Base-by-base conservation (phyloP, 1,140 invertebrate genomes). In the Telenomus remus region DNA sequence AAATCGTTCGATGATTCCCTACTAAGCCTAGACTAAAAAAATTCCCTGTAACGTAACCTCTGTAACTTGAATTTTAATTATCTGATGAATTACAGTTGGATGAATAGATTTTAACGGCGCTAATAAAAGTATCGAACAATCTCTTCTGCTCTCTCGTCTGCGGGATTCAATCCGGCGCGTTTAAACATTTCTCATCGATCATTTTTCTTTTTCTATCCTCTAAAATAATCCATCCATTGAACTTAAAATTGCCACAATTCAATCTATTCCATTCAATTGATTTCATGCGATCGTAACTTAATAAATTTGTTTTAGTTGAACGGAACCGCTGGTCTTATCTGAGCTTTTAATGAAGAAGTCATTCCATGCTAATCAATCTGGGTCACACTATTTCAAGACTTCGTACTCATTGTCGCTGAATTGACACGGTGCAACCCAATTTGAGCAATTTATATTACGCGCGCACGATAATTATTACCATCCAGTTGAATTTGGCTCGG, bases 221-320 rank as follows among this genome's bases (percentile, higher is more conserved):
- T 27, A 1, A 27, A 27, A 27, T 27, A 27, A 27, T 27, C 19
- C 19, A 27, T 1, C 37, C 37, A 39, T 39, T 39, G 1, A 39
- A n/a, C n/a, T 39, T 39, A 9, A 39, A 39, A 9, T 39, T 11
- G 9, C 37, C n/a, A 39, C 37, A 39, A 39, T 39, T 39, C 37
- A 39, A 39, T 39, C 37, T 11, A n/a, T 39, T 39, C 37, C 9
- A 11, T 39, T n/a, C 37, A 39, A 11, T n/a, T 11, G n/a, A 39
- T 39, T 39, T 39, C 37, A 39, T 39, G 37, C 37, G 3, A 9
- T 39, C 37, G 9, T 39, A 39, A n/a, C 37, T n/a, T 11, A 39
- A 39, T 39, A 39, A 39, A 39, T 39, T 39, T n/a, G 37, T 39
- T 39, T 39, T n/a, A n/a, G 3, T 39, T n/a, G 37, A 39, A 39